Evolutionary conservation across 2,113 vertebrate species (phyloP), one percentile per base, ranked within the genome.

Genomic region (Hypomesus transpacificus): DNA sequence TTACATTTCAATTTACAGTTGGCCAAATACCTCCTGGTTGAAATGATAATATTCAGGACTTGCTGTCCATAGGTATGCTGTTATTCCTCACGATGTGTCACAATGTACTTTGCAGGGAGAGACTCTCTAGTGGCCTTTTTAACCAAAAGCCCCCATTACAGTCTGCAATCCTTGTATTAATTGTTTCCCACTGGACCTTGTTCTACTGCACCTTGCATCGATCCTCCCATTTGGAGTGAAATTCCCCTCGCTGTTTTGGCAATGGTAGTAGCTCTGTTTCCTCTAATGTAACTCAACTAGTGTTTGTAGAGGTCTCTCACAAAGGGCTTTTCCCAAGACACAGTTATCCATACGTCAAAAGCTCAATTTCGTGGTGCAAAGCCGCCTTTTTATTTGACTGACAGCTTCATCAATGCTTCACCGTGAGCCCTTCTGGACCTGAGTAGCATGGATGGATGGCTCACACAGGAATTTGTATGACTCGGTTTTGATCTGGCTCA

Each of bases 121-220:
- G 46, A 24, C 66, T 71, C 61, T 75, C 66, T 14, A 58, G 65
- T 70, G 66, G 26, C 60, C 8, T 18, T 17, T 59, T 52, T 75
- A 31, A 69, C 61, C 75, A 66, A 70, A 80, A 78, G 66, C 80
- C 56, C 73, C 9, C 64, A 74, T 72, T 73, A 72, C 64, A 16
- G 66, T 51, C 79, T 75, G 57, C 71, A 73, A 77, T 74, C 52
- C 53, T 75, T 21, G 66, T 68, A 81, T 87, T 86, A 86, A 87
- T 89, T 82, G 80, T 87, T 84, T 86, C 86, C 82, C 85, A 5
- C 65, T 84, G 82, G 86, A 85, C 53, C 58, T 68, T 74, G 64
- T 76, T 81, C 71, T 71, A 68, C 77, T 59, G 70, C 70, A 75
- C 69, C 74, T 26, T 28, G 60, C 75, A 91, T 91, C 13, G 82